phyloP scores from a whole-genome alignment of 2,113 vertebrate genomes.

The Labeo rohita region DNA sequence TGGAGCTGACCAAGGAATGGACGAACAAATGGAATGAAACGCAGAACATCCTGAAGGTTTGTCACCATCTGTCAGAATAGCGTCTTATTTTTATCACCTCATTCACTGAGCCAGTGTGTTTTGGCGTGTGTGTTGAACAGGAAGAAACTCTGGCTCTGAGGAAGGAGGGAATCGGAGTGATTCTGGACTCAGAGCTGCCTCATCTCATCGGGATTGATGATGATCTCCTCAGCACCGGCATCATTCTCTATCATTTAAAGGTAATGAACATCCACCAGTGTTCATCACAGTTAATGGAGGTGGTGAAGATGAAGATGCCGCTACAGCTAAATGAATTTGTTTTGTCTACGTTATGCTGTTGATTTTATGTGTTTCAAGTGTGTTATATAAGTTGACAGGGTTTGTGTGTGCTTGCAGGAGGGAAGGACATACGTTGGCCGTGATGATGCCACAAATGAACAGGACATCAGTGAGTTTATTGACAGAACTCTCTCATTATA shows the following conservation, averaged over 20 bases:
- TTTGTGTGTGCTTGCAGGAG: conserved; percentile 77
- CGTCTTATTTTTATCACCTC: neutral
- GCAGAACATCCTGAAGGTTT: conserved; percentile 94
- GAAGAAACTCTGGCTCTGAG: conserved; percentile 95
- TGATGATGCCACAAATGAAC: conserved; percentile 87
- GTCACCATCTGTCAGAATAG: neutral
- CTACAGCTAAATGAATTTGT: neutral
- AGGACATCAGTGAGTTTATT: conserved; percentile 88
- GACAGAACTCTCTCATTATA: neutral
- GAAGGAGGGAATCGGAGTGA: conserved; percentile 95
- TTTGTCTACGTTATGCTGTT: neutral
- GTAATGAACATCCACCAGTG: conserved; percentile 67
- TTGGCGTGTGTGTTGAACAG: conserved; percentile 66
- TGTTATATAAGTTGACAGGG: neutral
- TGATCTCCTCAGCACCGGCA: conserved; percentile 96
- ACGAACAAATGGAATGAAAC: conserved; percentile 99
- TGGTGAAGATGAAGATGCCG: neutral
- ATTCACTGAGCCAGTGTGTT: neutral
- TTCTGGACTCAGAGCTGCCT: conserved; percentile 93
- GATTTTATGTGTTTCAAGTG: too few relatives aligned
- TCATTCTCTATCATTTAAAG: conserved; percentile 98
- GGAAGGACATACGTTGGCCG: conserved; percentile 91
- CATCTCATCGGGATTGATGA: conserved; percentile 98
- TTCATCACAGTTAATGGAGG: neutral
- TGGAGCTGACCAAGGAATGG: conserved; percentile 97